Evolutionary conservation across 2,888 invertebrate genomes (phyloP), one percentile per base, ranked within the genome.

Genomic region (Apamea sordens): DNA sequence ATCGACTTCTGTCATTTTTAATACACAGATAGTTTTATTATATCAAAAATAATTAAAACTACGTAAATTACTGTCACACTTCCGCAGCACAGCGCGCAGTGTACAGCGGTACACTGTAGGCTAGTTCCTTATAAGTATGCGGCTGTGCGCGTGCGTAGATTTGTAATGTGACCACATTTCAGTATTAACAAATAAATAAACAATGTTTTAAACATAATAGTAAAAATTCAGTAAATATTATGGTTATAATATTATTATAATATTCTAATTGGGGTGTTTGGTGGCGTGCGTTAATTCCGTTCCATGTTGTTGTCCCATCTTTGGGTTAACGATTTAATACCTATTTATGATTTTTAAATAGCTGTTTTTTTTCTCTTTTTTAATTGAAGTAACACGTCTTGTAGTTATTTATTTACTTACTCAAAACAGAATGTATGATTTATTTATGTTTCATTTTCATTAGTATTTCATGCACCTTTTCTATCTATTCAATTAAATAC

Each of bases 401-500:
- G 68, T 59, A 78, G 83, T 56, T 72, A 32, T 32, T 41, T 68
- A 74, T 68, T 63, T 53, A 59, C n/a, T 67, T 61, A 59, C 11
- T 70, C 0, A 11, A 63, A 44, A 41, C 24, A 13, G 1, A 63
- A 47, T 32, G 11, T 56, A 36, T n/a, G 15, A 28, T 21, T 77
- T 10, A 74, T 65, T 61, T 63, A 75, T 71, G 41, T 70, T 56
- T 24, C 15, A 47, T 2, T 56, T 68, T 73, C 7, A 47, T 53
- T 69, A 69, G 63, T 73, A 53, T 53, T 70, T 64, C 32, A 50
- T 56, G 73, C 83, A 83, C 76, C 28, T 21, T 50, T 64, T 77
- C 0, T 63, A 32, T 65, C 0, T 59, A 64, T 44, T 50, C 0
- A n/a, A 36, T 67, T 7, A 4, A 5, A 28, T 28, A 15, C 44